Evolutionary conservation across 2,888 invertebrate genomes (phyloP).

Genomic region (Eudasyphora cyanicolor): DNA sequence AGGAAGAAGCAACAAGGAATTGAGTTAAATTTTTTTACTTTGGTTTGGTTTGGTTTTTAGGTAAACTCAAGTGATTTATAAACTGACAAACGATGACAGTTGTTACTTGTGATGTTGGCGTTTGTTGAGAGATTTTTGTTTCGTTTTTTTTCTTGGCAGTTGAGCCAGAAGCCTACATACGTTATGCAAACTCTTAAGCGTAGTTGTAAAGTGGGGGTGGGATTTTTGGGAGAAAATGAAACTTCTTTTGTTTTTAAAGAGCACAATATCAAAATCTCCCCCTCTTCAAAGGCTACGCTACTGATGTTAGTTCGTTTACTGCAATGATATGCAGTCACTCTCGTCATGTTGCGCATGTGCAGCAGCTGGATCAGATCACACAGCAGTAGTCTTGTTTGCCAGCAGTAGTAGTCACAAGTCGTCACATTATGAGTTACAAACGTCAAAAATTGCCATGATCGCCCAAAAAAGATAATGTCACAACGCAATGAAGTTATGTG

Average conservation of each 20-base stretch:
- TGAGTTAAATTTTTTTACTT: conserved; percentile 38
- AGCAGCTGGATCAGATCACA: conserved; percentile 48
- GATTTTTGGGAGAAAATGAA: conserved; percentile 35
- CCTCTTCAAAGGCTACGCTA: conserved; percentile 29
- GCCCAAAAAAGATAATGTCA: conserved; percentile 65
- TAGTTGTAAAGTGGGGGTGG: conserved; percentile 51
- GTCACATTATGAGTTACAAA: conserved; percentile 66
- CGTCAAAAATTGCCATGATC: conserved; percentile 68
- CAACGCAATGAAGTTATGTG: conserved; percentile 67
- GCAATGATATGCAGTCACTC: not conserved
- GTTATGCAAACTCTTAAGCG: conserved; percentile 33
- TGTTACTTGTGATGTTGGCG: conserved; percentile 68
- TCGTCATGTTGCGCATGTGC: conserved; percentile 35
- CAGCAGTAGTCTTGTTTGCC: conserved; percentile 63
- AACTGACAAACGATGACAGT: conserved; percentile 79
- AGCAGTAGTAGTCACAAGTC: conserved; percentile 65
- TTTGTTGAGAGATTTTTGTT: too few species aligned
- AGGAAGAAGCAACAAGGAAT: conserved; percentile 54
- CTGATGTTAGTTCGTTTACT: not conserved
- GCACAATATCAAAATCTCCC: too few species aligned
- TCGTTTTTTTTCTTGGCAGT: not conserved
- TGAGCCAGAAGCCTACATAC: conserved; percentile 24
- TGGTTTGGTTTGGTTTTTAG: conserved; percentile 28
- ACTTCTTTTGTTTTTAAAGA: too few species aligned
- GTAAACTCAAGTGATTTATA: conserved; percentile 71